Evolutionary conservation across 2,797 vertebrate genomes (phyloP), one percentile per base, ranked within the genome.

Genomic region (Perodicticus potto): DNA sequence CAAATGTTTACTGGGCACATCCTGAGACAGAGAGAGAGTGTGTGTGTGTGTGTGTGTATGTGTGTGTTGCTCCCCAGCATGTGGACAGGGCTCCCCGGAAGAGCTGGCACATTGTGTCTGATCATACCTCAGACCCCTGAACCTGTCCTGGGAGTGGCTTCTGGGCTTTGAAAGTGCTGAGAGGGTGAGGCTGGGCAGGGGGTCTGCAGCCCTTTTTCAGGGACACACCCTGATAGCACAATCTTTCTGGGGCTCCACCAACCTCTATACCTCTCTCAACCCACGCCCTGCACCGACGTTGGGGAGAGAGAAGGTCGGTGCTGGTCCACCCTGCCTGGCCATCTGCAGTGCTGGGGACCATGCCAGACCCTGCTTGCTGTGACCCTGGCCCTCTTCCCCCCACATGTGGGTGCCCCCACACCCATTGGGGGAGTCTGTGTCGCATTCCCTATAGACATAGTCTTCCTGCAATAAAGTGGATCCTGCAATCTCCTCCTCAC

Each of bases 391-490:
- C 67, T 53, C 34, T 22, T 55, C 53, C 91, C 99, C 98, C 98
- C 96, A 97, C 99, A 98, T 98, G 97, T 96, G 98, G 98, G 98
- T 97, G 86, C 96, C 99, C 98, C 96, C 90, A 98, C 97, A 93
- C 98, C 98, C 97, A 98, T 98, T 92, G 88, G 87, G 98, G 98
- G 98, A 97, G 97, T 98, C 98, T 98, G 98, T 99, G 98, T 99
- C 98, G 98, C 98, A 98, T 99, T 99, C 98, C 98, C 92, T 99
- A 98, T 99, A 99, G 99, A 99, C 99, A 99, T 99, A 99, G 99
- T 99, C 99, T 99, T 99, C 99, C 99, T 99, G 99, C 98, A 99
- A 98, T 98, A 99, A 99, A 98, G 98, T 98, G 99, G 99, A 98
- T 98, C 98, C 98, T 98, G 98, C 98, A 98, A 98, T 97, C 98